phyloP scores from a whole-genome alignment of 2,888 invertebrate species.

The Amiota communis region DNA sequence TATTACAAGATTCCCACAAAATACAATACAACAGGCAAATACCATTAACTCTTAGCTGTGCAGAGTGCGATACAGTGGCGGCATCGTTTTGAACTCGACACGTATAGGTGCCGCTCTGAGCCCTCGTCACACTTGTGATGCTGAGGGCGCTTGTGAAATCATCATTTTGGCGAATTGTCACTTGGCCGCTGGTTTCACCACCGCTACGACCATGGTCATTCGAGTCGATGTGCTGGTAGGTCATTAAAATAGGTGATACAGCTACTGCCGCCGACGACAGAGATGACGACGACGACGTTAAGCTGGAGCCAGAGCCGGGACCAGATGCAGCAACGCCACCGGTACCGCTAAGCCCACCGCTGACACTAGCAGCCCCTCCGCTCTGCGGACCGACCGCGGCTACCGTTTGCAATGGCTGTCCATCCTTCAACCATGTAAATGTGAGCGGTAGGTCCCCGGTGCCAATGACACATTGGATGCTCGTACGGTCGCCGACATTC shows the following conservation, averaged over 20 bases:
- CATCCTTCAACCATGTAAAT: conserved; percentile 79
- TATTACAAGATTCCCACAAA: conserved; percentile 13
- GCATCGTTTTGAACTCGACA: conserved; percentile 78
- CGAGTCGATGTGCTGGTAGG: conserved; percentile 43
- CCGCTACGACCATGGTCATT: conserved; percentile 70
- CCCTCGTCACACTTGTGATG: conserved; percentile 76
- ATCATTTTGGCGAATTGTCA: conserved; percentile 77
- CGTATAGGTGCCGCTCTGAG: conserved; percentile 77
- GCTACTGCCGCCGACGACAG: conserved; percentile 44
- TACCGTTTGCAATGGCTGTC: conserved; percentile 72
- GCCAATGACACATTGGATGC: conserved; percentile 77
- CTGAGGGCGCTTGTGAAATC: conserved; percentile 77
- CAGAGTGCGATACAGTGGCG: conserved; percentile 76
- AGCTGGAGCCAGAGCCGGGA: conserved; percentile 43
- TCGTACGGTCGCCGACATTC: conserved; percentile 77
- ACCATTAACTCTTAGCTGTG: conserved; percentile 78
- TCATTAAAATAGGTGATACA: conserved; percentile 31
- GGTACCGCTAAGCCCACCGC: conserved; percentile 67
- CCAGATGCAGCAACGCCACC: conserved; percentile 60
- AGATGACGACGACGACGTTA: conserved; percentile 40
- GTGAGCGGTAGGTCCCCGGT: conserved; percentile 79
- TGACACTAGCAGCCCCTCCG: conserved; percentile 47
- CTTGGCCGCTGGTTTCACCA: conserved; percentile 73
- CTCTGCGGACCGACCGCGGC: conserved; percentile 46
- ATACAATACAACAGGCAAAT: conserved; percentile 58